phyloP scores from a whole-genome alignment of 2,113 vertebrate genomes.

The Megaleporinus macrocephalus region DNA sequence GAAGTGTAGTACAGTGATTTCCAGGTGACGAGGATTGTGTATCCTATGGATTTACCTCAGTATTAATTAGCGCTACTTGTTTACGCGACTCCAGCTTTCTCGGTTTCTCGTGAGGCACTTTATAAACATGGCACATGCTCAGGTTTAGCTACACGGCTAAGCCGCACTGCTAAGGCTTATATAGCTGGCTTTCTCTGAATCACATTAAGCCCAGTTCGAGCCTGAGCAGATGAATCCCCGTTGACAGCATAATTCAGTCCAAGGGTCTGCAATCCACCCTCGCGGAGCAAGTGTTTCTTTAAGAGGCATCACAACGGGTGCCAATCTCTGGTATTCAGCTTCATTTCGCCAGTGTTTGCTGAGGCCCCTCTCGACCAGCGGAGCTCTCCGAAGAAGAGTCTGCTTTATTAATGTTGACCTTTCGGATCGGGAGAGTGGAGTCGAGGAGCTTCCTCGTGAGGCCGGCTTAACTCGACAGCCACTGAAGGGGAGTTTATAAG shows the following conservation, averaged over 20 bases:
- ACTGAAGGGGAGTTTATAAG: background rate
- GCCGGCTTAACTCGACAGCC: background rate
- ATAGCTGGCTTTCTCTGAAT: background rate
- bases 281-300: constrained; percentile 6
- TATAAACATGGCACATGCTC: background rate
- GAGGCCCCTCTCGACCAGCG: background rate
- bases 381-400: background rate
- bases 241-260: constrained; percentile 2
- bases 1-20: too few species aligned
- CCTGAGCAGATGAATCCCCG: background rate
- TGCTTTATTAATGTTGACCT: constrained; percentile 42
- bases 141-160: background rate
- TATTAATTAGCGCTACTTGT: background rate
- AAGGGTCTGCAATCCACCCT: background rate
- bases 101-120: background rate
- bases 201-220: background rate
- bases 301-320: background rate
- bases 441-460: background rate
- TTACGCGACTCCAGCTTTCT: background rate
- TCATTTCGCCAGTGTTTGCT: constrained; percentile 13
- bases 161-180: background rate
- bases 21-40: too few species aligned
- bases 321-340: background rate
- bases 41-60: background rate
- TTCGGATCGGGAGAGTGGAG: background rate